phyloP scores from a whole-genome alignment of 2,113 vertebrate genomes.

The Egretta garzetta region DNA sequence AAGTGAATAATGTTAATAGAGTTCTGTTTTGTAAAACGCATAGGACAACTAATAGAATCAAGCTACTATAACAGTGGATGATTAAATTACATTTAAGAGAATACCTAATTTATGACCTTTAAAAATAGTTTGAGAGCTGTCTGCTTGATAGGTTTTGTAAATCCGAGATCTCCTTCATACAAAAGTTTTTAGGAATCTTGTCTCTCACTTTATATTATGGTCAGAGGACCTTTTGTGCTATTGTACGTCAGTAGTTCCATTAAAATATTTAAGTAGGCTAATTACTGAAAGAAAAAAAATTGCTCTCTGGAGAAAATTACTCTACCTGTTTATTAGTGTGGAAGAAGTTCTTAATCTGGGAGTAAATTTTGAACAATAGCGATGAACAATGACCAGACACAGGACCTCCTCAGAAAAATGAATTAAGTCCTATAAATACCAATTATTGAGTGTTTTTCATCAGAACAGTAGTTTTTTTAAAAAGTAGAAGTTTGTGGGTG shows the following conservation, averaged over 20 bases:
- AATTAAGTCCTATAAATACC: neutral
- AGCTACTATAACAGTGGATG: conserved; percentile 19
- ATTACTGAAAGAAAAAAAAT: conserved; percentile 26
- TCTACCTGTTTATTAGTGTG: conserved; percentile 12
- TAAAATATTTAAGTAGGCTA: conserved; percentile 52
- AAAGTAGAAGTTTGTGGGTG: neutral
- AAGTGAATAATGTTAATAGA: conserved; percentile 61
- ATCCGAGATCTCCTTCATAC: neutral
- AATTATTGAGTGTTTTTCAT: neutral
- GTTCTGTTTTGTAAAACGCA: conserved; percentile 61
- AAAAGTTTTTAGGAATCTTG: neutral
- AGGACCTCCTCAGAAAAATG: neutral
- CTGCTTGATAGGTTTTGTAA: neutral
- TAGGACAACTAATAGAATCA: conserved; percentile 57
- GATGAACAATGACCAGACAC: neutral
- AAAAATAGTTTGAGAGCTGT: conserved; percentile 25
- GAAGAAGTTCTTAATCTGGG: neutral
- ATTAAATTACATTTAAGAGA: conserved; percentile 61
- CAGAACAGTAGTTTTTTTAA: neutral
- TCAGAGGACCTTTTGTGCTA: neutral
- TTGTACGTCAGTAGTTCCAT: neutral
- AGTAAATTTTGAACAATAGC: neutral
- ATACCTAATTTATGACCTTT: conserved; percentile 56
- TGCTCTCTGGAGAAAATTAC: neutral
- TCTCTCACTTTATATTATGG: neutral